A percentile compares a stretch with the other conserved stretches of the same genome.
These are phyloP conservation scores for Anoplophora glabripennis DNA, from an alignment of 1,140 invertebrate genomes.

Conservation along the genomic window DNA sequence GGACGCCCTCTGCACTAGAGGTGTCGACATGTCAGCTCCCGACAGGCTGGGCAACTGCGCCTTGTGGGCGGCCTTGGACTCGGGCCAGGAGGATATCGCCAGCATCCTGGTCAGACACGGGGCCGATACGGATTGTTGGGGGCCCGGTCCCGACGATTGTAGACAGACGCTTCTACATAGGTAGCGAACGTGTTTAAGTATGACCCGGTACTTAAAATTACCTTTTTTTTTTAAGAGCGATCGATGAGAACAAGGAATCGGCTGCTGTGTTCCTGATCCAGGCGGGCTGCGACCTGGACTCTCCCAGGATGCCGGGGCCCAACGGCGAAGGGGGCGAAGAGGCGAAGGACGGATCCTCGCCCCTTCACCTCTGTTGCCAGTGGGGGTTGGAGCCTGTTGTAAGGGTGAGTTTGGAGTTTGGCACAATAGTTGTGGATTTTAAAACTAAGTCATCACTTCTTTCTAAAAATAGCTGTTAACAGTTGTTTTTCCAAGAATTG, in stretches of 20 bases:
- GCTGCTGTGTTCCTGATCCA: slow-evolving; percentile 87
- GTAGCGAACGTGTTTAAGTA: too few relatives aligned
- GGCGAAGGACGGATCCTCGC: slow-evolving; percentile 70
- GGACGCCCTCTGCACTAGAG: slow-evolving; percentile 78
- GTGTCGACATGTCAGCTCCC: slow-evolving; percentile 73
- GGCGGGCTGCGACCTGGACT: slow-evolving; percentile 89
- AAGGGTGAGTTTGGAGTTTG: too few relatives aligned
- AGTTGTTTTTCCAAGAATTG: too few relatives aligned
- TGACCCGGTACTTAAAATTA: too few relatives aligned
- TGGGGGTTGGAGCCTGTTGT: slow-evolving; percentile 89
- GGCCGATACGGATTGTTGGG: slow-evolving; percentile 87
- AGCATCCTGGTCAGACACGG: slow-evolving; percentile 78
- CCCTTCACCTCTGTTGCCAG: slow-evolving; percentile 84
- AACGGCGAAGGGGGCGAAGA: slow-evolving; percentile 77
- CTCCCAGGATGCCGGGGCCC: slow-evolving; percentile 67
- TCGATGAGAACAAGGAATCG: slow-evolving; percentile 90
- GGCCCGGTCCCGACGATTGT: slow-evolving; percentile 79
- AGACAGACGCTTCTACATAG: slow-evolving; percentile 85
- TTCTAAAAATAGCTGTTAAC: too few relatives aligned
- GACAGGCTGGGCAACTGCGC: slow-evolving; percentile 65
- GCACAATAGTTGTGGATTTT: too few relatives aligned
- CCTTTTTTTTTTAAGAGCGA: slow-evolving; percentile 63
- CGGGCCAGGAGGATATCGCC: slow-evolving; percentile 82
- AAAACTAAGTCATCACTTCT: too few relatives aligned
- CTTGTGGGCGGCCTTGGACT: slow-evolving; percentile 84